Percentiles rank a stretch among this genome's conserved stretches.
phyloP scores from a whole-genome alignment of 1,140 invertebrate genomes.

The Pristionchus pacificus region DNA sequence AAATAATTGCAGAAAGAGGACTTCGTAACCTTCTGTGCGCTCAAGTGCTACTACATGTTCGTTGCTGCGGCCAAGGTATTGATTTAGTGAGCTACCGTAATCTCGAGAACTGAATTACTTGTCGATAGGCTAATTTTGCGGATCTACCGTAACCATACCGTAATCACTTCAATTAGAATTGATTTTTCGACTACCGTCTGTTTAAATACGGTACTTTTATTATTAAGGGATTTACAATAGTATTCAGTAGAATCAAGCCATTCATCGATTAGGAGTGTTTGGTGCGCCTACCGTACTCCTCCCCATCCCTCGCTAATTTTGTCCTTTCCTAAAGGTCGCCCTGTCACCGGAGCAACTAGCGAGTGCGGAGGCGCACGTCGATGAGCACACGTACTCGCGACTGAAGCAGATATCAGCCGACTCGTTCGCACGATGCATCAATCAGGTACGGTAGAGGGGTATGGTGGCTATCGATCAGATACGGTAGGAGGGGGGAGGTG shows the following conservation, averaged over 20 bases:
- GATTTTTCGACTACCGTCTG: too few relatives aligned
- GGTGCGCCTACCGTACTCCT: too few relatives aligned
- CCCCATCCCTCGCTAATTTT: neutral
- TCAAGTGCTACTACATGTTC: slow-evolving; percentile 51
- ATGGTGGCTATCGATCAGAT: slow-evolving; percentile 7
- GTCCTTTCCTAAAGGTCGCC: slow-evolving; percentile 26
- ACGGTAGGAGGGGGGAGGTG: slow-evolving; percentile 21
- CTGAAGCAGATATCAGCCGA: slow-evolving; percentile 61
- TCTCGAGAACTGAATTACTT: too few relatives aligned
- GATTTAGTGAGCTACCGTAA: too few relatives aligned
- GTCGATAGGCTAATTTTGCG: too few relatives aligned
- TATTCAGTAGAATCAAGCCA: too few relatives aligned
- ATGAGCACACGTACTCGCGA: slow-evolving; percentile 59
- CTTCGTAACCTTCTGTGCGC: slow-evolving; percentile 48
- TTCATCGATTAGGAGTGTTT: too few relatives aligned
- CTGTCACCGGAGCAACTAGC: slow-evolving; percentile 60
- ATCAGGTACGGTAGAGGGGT: slow-evolving; percentile 37
- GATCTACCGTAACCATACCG: too few relatives aligned
- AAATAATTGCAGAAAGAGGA: slow-evolving; percentile 56
- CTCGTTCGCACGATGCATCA: slow-evolving; percentile 55
- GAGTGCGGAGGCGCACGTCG: slow-evolving; percentile 49
- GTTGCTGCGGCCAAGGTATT: slow-evolving; percentile 47
- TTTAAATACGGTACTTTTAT: too few relatives aligned
- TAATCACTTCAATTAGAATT: too few relatives aligned
- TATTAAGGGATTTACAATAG: too few relatives aligned